Conservation (phyloP, 2,797 vertebrate species). For the Rhadinocentrus ornatus region DNA sequence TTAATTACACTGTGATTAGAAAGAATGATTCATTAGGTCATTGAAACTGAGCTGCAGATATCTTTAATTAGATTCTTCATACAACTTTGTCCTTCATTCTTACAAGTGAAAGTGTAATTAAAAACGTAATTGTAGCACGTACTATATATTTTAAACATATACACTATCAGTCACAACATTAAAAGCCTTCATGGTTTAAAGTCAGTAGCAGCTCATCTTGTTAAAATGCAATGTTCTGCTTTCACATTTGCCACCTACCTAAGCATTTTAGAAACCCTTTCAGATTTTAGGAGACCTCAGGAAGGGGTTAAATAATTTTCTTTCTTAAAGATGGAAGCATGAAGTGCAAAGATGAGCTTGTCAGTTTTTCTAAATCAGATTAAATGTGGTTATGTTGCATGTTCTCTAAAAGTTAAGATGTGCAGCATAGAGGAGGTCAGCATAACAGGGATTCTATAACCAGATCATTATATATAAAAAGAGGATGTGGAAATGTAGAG, state of each 20-base stretch:
- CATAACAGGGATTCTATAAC: constrained; percentile 11
- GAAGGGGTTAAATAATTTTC: neutral
- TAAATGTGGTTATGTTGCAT: constrained; percentile 4
- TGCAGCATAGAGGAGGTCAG: neutral
- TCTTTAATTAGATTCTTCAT: constrained; percentile 44
- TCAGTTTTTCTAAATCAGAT: constrained; percentile 24
- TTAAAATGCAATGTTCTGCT: neutral
- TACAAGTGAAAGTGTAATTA: constrained; percentile 47
- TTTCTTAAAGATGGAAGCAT: constrained; percentile 26
- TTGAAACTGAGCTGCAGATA: constrained; percentile 31
- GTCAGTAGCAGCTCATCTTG: neutral
- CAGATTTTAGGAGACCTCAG: no score
- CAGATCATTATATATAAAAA: constrained; percentile 12
- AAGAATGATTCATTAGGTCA: constrained; percentile 33
- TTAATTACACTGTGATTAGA: constrained; percentile 42
- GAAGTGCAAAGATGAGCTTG: constrained; percentile 15
- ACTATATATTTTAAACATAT: neutral
- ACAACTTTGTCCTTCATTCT: constrained; percentile 25
- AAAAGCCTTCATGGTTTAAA: neutral
- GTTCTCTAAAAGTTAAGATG: constrained; percentile 8
- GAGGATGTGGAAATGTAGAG: no score
- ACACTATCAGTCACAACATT: neutral
- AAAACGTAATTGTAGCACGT: constrained; percentile 26
- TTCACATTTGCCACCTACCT: neutral
- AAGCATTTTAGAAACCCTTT: neutral